Base-by-base conservation (phyloP, 2,113 vertebrate species). In the Equus quagga region DNA sequence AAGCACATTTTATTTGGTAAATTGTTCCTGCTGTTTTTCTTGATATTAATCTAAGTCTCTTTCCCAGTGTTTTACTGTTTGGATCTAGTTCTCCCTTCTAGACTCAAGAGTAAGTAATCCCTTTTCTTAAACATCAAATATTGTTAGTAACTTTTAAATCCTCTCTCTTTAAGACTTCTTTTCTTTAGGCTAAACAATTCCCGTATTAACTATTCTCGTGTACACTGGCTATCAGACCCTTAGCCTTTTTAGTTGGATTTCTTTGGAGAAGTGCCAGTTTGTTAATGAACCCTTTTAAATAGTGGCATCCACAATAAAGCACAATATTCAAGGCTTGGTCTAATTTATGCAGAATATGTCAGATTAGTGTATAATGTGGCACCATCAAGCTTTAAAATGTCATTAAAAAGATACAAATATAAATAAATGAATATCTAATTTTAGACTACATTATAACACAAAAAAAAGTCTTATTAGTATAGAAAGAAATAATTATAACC, bases 131-230 rank as follows among this genome's bases (percentile, higher is more conserved):
- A 3, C 1, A n/a, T 96, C 10, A 93, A 91, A 75, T 67, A 76
- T 51, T 81, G 91, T 69, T 56, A 41, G 5, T 36, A 89, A 33
- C 6, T 73, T 92, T 96, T 82, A 92, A 92, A 96, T 72, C 0
- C 14, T 78, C 26, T 86, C 10, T 62, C 15, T 89, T 95, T 82
- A 96, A 95, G 5, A 54, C 23, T 46, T n/a, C 23, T 33, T 10
- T 80, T 56, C 12, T 89, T 56, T 76, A 87, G 41, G 46, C 11
- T 82, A 78, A 95, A 67, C n/a, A 26, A 18, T 44, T 41, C 46
- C 1, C 23, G 1, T 62, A 26, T 75, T 15, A 88, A 44, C 14
- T 86, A 82, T 80, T 7, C 3, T 94, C 28, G 72, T 41, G 44
- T 79, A 67, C 54, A 51, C 13, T 82, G 23, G 8, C 6, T 91